Evolutionary conservation across 2,797 vertebrate genomes (phyloP), one percentile per base, ranked within the genome.

Genomic region (Enteromius radiatus): DNA sequence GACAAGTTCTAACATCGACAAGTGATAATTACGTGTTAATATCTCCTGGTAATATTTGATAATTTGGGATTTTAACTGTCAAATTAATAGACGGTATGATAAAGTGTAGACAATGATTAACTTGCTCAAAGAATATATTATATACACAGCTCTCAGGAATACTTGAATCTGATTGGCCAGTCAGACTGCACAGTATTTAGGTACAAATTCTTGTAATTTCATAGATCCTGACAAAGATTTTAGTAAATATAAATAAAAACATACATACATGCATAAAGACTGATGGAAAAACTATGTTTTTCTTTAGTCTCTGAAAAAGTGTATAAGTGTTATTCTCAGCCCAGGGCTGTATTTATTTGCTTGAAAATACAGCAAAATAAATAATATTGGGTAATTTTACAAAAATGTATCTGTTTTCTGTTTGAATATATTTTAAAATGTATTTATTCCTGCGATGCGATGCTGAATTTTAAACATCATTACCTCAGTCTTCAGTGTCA

Each of bases 21-120:
- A 77, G 84, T 80, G 49, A 84, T 87, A 84, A 87, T 86, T 84
- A 78, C 67, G 68, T 47, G 21, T 41, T 14, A 73, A 73, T 26
- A 81, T 63, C 12, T 56, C 19, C 3, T 33, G 54, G 19, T 43
- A 80, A 47, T 36, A 23, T 36, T 47, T 36, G 38, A 70, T 31
- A 4, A 45, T 26, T 75, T 33, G 59, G n/a, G 15, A 33, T 45
- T 59, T 11, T 43, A 56, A 23, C 68, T 21, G 19, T 38, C 71
- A 26, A 4, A 36, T 63, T 43, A 43, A 49, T 38, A 31, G 2
- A 6, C 10, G 4, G 6, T 59, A 15, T 59, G 10, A 63, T 59
- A 10, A 56, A 21, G 67, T 11, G 17, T 41, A 43, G 6, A 28
- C 23, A n/a, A 26, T 0, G 6, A 21, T 59, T 45, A 12, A 38